Evolutionary conservation across 1,140 invertebrate genomes (phyloP), one percentile per base, ranked within the genome.

Genomic region (Atta cephalotes): DNA sequence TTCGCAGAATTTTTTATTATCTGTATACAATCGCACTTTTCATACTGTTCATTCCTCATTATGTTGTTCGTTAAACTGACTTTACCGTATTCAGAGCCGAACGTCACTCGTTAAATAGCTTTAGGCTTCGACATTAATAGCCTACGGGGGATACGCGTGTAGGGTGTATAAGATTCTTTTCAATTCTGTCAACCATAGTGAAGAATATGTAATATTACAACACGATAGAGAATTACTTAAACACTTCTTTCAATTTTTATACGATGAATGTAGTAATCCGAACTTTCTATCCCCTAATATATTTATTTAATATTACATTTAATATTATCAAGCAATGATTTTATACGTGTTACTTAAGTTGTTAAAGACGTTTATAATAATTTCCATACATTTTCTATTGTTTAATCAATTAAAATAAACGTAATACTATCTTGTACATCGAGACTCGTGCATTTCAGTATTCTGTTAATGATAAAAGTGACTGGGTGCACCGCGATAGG

Each of bases 71-170:
- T 45, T 62, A 65, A 84, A 56, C 35, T 53, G 39, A 60, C 25
- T 72, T 82, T 84, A 74, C 66, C 72, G 79, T 87, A 87, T 79
- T 87, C 88, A 78, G 85, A 87, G 84, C 71, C 88, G 60, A 78
- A 66, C 39, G 53, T 31, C 45, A 35, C 7, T 72, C 25, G 7
- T 21, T 49, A 62, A 79, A 16, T 56, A 71, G 70, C 45, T n/a
- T 63, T 80, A 79, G 65, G 28, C 62, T 76, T 58, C 53, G 82
- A 66, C 68, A 62, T 87, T 62, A 51, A 65, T 56, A 31, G 10
- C 65, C 49, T 25, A 81, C 31, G n/a, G 3, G 53, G 28, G 16
- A 39, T 81, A 65, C 31, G 51, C 51, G 31, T 45, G 39, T 65
- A 58, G 16, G 16, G 12, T 66, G 45, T 51, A 18, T 49, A 49